A percentile compares a stretch with the other conserved stretches of the same genome.
Evolutionary conservation across 1,140 invertebrate species (phyloP).

Genomic region (Drosophila kikkawai): DNA sequence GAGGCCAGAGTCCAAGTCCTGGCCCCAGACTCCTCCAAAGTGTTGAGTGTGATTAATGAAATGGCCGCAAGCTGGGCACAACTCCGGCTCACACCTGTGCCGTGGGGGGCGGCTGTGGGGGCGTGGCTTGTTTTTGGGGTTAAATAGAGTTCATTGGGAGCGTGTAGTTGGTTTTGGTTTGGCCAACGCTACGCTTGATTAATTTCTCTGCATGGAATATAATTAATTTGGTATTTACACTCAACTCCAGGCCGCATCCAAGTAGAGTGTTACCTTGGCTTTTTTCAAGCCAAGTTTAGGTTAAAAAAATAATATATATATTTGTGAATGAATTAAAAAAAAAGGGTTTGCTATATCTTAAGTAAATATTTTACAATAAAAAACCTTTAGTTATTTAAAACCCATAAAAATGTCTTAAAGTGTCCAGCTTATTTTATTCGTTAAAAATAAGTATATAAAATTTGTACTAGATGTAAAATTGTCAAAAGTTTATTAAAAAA

Average conservation of each 20-base stretch:
- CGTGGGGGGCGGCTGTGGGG: not conserved
- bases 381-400: no score
- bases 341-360: no score
- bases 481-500: no score
- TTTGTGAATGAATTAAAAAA: no score
- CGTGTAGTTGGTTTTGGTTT: conserved; percentile 73
- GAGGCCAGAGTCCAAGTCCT: conserved; percentile 27
- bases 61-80: conserved; percentile 62
- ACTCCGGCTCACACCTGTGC: conserved; percentile 44
- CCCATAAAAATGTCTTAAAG: no score
- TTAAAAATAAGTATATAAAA: no score
- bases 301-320: no score
- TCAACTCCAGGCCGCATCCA: not conserved
- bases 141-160: conserved; percentile 76
- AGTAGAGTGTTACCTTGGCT: conserved; percentile 4
- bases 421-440: no score
- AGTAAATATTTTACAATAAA: no score
- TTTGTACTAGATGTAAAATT: no score
- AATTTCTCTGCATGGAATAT: conserved; percentile 80
- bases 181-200: conserved; percentile 65
- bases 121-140: conserved; percentile 68
- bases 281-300: conserved; percentile 5
- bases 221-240: conserved; percentile 79
- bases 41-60: conserved; percentile 83
- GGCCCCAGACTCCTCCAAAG: conserved; percentile 54